Evolutionary conservation across 1,140 invertebrate species (phyloP), one percentile per base, ranked within the genome.

Genomic region (Tribolium castaneum): DNA sequence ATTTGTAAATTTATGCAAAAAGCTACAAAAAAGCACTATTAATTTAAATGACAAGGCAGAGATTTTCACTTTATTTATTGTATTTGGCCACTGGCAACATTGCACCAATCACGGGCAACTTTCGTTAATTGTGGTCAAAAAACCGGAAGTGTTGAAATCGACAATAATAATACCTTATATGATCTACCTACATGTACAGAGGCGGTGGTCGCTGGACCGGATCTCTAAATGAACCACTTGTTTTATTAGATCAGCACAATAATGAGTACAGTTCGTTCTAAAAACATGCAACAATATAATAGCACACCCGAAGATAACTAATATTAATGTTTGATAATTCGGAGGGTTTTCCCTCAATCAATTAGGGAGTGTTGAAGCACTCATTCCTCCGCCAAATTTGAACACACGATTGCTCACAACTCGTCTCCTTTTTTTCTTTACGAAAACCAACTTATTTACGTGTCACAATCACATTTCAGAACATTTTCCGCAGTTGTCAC

Each of bases 191-290:
- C 39, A 9, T 45, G 39, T 45, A 2, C 5, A 45, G 59, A 66
- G 59, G 59, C 59, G 54, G 54, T 59, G 54, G 54, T 30, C 30
- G 6, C 59, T 66, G 59, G 59, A 66, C 59, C 59, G 30, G 59
- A 66, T 66, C 59, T 66, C 30, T 35, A 66, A 66, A 66, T 66
- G 59, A 66, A 34, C 59, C 59, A 66, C 59, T 66, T 66, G 59
- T 66, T 66, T 66, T 66, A 66, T 66, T 66, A 66, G 30, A 66
- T 66, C 59, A 66, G 25, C 59, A 66, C 59, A 66, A 66, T 66
- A 35, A 35, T 66, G 30, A 35, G 25, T 66, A 66, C 59, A 66
- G 59, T 35, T 66, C 59, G 59, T 66, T 35, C 59, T 66, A 66
- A 66, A 66, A 66, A 66, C 59, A 66, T 66, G 25, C 59, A 66